Evolutionary conservation across 2,113 vertebrate species (phyloP), one percentile per base, ranked within the genome.

Genomic region (Ciconia stormi): DNA sequence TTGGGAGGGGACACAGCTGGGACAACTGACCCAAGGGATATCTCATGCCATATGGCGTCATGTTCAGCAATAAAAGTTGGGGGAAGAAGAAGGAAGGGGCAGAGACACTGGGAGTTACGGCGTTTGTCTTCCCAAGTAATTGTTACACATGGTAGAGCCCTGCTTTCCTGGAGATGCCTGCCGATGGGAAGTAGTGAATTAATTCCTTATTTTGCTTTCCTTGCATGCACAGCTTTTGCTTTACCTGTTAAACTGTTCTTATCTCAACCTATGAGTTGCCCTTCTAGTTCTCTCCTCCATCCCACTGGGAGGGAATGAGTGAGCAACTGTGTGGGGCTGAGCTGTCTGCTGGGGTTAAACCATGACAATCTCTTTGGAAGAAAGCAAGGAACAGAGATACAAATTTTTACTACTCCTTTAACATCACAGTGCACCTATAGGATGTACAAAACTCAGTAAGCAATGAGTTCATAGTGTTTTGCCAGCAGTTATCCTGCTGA

Each of bases 131-230:
- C 22, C 7, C 21, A 53, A 38, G 40, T 46, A 2, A 29, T 4
- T 1, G 1, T 34, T 46, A 12, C 0, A 2, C 0, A 0, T 10
- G 34, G 34, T 23, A 11, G 34, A 47, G 4, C 12, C 19, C 23
- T 47, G 29, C 34, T 71, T 53, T 71, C 47, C 26, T 52, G 32
- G 11, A 27, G 21, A 53, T 32, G 19, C 29, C 29, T 80, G 40
- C 10, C 2, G 0, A 25, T n/a, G 49, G n/a, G 49, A 55, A 80
- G 23, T 1, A 9, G 15, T 47, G 16, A 71, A 62, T 13, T 0
- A 63, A 47, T 80, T 71, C 29, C 29, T 71, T 34, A 0, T 18
- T 73, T 58, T 74, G 9, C 25, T 8, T 50, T 73, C 23, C 13
- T 46, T 74, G 15, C 5, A 2, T 1, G 1, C 1, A 1, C 13